Conservation (phyloP, 2,888 invertebrate genomes). For the Eucera pruinosa region DNA sequence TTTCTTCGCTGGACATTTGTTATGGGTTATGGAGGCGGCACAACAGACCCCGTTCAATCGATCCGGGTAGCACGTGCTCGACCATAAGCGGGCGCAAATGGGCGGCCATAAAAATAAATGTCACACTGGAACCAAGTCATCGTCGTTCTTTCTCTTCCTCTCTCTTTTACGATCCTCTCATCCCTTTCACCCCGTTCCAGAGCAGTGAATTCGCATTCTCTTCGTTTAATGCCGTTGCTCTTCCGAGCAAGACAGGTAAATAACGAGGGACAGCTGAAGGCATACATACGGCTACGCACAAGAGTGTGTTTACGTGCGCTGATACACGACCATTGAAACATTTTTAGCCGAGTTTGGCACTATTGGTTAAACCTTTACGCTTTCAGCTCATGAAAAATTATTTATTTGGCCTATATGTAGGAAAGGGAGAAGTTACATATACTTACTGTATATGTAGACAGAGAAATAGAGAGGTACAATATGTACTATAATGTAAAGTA, state of each 20-base stretch:
- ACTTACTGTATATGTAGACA: too few relatives aligned
- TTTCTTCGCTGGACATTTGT: too few relatives aligned
- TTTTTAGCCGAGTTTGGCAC: not conserved
- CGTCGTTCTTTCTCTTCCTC: constrained; percentile 17
- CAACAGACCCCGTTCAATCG: constrained; percentile 51
- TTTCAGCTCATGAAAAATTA: not conserved
- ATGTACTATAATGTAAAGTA: too few relatives aligned
- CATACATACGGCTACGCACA: constrained; percentile 40
- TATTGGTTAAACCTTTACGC: not conserved
- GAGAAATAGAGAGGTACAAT: too few relatives aligned
- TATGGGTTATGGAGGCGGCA: constrained; percentile 24
- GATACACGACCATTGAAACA: constrained; percentile 24
- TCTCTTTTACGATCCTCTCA: not conserved
- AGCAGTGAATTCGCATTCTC: not conserved
- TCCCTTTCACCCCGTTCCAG: constrained; percentile 21
- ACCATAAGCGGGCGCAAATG: constrained; percentile 72
- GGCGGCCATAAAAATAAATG: constrained; percentile 72
- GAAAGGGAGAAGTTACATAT: too few relatives aligned
- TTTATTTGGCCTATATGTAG: not conserved
- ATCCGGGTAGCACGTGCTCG: constrained; percentile 71
- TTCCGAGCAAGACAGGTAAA: constrained; percentile 60
- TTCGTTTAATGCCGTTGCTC: constrained; percentile 3
- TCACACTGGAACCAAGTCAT: constrained; percentile 56
- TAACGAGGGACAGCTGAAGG: constrained; percentile 72
- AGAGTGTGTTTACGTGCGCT: constrained; percentile 6